Evolutionary conservation across 2,888 invertebrate genomes (phyloP), one percentile per base, ranked within the genome.

Genomic region (Phengaris arion): DNA sequence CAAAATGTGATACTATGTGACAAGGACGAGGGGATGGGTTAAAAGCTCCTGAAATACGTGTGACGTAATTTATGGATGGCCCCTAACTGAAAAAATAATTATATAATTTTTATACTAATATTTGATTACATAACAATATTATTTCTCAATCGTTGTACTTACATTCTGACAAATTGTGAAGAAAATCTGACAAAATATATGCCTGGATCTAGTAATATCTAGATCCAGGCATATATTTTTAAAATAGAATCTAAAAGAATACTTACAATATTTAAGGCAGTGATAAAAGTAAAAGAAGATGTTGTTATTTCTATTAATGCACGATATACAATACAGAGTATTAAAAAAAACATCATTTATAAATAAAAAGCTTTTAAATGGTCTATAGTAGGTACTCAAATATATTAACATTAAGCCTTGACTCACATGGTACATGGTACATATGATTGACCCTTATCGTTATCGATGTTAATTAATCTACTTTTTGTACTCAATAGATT

Each of bases 401-500:
- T 22, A 22, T 59, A 59, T 9, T 10, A 59, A 6, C 15, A 57
- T 15, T 57, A 59, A 59, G 5, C 22, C 6, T 59, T 59, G 22
- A 4, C 5, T 22, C 15, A 8, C n/a, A n/a, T n/a, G n/a, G n/a
- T 15, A 57, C 57, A 13, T 13, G 55, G 55, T 55, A n/a, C 55
- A 57, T n/a, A 22, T 10, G 9, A 22, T 59, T 35, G 64, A 45
- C 35, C 35, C 12, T 22, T 64, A 64, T 12, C 10, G n/a, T 57
- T 57, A 57, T 15, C 57, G 8, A 15, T 22, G 35, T 35, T 35
- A 64, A 64, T 35, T 35, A 35, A 64, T 64, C 35, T 64, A 64
- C 10, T 64, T 64, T 59, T 64, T 64, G 64, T 64, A 64, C 64
- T 64, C 64, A 64, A 64, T 64, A 45, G 35, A 35, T 45, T 45